Evolutionary conservation across 2,888 invertebrate species (phyloP).

Genomic region (Cantharis rustica): DNA sequence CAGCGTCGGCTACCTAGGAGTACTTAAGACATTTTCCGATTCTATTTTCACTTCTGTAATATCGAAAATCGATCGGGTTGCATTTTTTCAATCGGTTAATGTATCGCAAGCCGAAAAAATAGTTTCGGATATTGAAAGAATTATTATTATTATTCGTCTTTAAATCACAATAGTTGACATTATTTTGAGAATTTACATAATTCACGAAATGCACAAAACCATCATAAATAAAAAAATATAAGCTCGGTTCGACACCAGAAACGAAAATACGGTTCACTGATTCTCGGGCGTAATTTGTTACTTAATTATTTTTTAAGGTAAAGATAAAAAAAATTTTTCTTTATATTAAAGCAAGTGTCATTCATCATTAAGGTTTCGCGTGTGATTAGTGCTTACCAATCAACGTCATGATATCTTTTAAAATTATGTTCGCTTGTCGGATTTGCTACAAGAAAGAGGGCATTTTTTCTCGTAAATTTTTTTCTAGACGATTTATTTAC

Average conservation of each 20-base stretch:
- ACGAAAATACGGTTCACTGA: neutral
- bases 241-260: neutral
- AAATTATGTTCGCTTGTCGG: conserved; percentile 6
- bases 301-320: neutral
- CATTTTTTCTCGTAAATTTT: conserved; percentile 11
- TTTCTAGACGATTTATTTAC: conserved; percentile 26
- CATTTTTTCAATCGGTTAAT: neutral
- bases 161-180: neutral
- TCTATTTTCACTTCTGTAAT: no score
- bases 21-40: no score
- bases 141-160: no score
- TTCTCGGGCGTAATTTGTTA: neutral
- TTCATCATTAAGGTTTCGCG: conserved; percentile 14
- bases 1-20: no score
- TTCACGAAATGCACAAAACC: neutral
- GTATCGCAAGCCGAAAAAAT: neutral
- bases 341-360: conserved; percentile 8
- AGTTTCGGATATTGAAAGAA: no score
- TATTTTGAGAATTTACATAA: neutral
- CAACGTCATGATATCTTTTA: conserved; percentile 11
- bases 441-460: neutral
- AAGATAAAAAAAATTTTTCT: neutral
- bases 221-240: neutral
- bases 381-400: conserved; percentile 14
- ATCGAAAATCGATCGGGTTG: no score